Base-by-base conservation (phyloP, 2,797 vertebrate genomes). In the Sebastes vulpes region DNA sequence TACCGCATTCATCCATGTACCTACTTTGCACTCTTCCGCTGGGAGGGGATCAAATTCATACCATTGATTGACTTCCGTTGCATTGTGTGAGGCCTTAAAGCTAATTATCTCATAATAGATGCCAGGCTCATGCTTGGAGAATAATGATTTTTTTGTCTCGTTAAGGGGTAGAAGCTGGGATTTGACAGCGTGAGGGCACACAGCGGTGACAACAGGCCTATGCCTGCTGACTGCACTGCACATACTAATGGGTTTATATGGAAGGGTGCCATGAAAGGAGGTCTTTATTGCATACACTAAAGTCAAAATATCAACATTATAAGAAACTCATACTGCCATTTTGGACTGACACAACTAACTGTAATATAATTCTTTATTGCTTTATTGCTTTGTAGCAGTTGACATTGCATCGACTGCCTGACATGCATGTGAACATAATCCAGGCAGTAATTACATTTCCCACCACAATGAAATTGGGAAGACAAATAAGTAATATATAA, bases 61-160 rank as follows among this genome's bases (percentile, higher is more conserved):
- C 26, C 72, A 78, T 18, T 88, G 79, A 90, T 82, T 81, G 67
- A 60, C 72, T 81, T 77, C 12, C 26, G n/a, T 26, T 64, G 69
- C 65, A 63, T 88, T 26, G 52, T 64, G 57, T 75, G 66, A 59
- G 69, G 42, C 61, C 60, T 85, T 64, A 72, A 63, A 85, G 75
- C 65, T 83, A 81, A 92, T 92, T 77, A 84, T 75, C 60, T 82
- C 32, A 65, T 72, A 75, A 84, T 68, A 82, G 72, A 83, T 82
- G 69, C 29, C 29, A 32, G 68, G 16, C 72, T 50, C 65, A 56
- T 26, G 46, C 73, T 46, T 66, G 46, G 54, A 35, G 42, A 68
- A 56, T 60, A 66, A 76, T 58, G 35, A 50, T 74, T 56, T 66
- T 58, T 76, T n/a, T 58, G 50, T 71, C 65, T 85, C 21, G 20